A percentile compares a stretch with the other conserved stretches of the same genome.
Evolutionary conservation across 92 coral and sea anemone species (phyloP).

Genomic region (Phymanthus crucifer): DNA sequence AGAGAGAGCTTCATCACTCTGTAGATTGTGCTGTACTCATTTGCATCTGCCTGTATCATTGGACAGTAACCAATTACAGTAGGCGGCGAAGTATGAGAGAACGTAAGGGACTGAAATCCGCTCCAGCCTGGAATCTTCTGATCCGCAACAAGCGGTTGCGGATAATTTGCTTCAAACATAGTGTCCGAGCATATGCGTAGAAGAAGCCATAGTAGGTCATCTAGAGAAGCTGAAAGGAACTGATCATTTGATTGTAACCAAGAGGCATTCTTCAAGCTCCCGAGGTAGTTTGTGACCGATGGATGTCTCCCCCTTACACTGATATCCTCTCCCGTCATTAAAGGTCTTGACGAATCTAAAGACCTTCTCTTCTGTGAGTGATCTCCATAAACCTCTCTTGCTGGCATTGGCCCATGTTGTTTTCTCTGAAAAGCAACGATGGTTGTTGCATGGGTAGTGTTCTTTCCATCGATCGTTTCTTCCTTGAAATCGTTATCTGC

Average conservation of each 20-base stretch:
- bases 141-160: too few relatives aligned
- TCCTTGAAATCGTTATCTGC: slow-evolving; percentile 53
- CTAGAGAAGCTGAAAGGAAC: slow-evolving; percentile 43
- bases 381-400: slow-evolving; percentile 41
- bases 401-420: slow-evolving; percentile 56
- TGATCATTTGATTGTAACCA: slow-evolving; percentile 47
- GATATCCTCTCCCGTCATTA: slow-evolving; percentile 42
- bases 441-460: slow-evolving; percentile 36
- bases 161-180: background rate
- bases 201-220: slow-evolving; percentile 55
- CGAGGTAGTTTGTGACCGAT: slow-evolving; percentile 25
- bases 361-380: slow-evolving; percentile 53
- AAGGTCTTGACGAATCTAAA: slow-evolving; percentile 43
- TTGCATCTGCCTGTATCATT: background rate
- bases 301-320: slow-evolving; percentile 55
- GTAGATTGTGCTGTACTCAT: slow-evolving; percentile 38
- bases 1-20: slow-evolving; percentile 21
- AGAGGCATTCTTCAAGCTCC: slow-evolving; percentile 20
- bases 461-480: slow-evolving; percentile 46
- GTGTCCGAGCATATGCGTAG: slow-evolving; percentile 27
- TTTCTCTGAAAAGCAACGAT: slow-evolving; percentile 37
- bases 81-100: background rate
- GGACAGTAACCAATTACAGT: background rate
- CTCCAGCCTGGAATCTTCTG: too few relatives aligned
- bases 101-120: too few relatives aligned